A percentile compares a stretch with the other conserved stretches of the same genome.
These are phyloP conservation scores for Alces alces DNA, from an alignment of 2,113 vertebrate species.

Conservation along the genomic window DNA sequence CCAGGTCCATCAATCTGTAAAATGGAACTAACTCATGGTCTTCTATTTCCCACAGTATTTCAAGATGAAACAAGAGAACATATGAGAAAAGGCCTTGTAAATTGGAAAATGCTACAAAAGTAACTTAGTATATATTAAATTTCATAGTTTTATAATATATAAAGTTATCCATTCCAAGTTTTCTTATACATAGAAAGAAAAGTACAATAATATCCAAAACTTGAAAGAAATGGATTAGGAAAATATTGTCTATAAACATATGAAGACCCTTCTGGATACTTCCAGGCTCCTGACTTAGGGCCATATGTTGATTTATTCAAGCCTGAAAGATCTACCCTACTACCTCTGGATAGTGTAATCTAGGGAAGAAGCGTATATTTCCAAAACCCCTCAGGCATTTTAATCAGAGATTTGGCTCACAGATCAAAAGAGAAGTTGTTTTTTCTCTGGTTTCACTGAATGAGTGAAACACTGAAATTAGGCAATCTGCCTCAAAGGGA, in stretches of 20 bases:
- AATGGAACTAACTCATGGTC: not conserved
- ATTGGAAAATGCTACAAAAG: conserved; percentile 3
- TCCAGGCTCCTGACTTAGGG: not conserved
- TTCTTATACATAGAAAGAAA: not conserved
- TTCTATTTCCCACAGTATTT: not conserved
- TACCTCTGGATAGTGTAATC: not conserved
- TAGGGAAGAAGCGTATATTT: not conserved
- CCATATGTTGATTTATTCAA: not conserved
- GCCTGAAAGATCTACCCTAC: not conserved
- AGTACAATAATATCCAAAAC: not conserved
- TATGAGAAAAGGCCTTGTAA: not conserved
- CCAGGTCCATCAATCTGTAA: not conserved
- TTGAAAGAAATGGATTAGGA: not conserved
- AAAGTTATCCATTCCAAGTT: conserved; percentile 23
- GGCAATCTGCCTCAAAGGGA: not conserved
- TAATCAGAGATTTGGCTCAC: not conserved
- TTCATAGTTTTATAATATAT: conserved; percentile 2
- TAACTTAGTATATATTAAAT: conserved; percentile 17
- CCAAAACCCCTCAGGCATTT: not conserved
- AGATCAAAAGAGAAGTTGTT: not conserved
- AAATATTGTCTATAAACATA: not conserved
- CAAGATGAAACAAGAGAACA: conserved; percentile 5
- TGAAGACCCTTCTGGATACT: not conserved
- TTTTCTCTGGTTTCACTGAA: not conserved
- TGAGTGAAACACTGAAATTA: not conserved